Base-by-base conservation (phyloP, 53 echinoderm and acorn worm species). In the Apostichopus leukothele region DNA sequence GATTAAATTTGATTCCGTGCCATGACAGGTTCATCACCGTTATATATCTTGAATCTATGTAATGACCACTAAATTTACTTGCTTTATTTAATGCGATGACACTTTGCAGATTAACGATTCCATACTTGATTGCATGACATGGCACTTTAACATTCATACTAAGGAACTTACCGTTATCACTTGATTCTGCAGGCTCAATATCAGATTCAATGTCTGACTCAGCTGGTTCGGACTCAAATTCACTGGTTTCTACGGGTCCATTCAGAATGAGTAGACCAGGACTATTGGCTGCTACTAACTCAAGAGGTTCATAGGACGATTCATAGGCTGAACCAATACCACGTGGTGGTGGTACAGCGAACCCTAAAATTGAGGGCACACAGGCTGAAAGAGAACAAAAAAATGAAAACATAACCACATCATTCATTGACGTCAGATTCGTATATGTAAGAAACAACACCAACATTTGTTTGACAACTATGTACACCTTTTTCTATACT, bases 321-420 rank as follows among this genome's bases (percentile, higher is more conserved):
- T 79, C 79, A 19, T 50, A 13, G n/a, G 79, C 54, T 50, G 79
- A 79, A n/a, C 53, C 79, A 51, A 52, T 52, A 51, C 9, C 52
- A 26, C 39, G 26, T 77, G 78, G 78, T 51, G 51, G n/a, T 51
- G 79, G 79, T 7, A 79, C 53, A 16, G 3, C 14, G 54, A 79
- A 53, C 50, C 79, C 79, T 16, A 79, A 79, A 79, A 18, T 79
- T 52, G 54, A 51, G 51, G 79, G 53, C 16, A 79, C 79, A 79
- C 79, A 79, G 12, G 79, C 79, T 79, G 52, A 13, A 79, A 51
- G 54, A 53, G 51, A 50, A 18, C 3, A 4, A 79, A 27, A 39
- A 39, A 3, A 39, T 39, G 39, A 39, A 75, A 39, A 39, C 39
- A 1, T 39, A 39, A 39, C 39, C 39, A 39, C 39, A 39, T 39